A percentile compares a stretch with the other conserved stretches of the same genome.
These are phyloP conservation scores for Acropora tenuis DNA, from an alignment of 64 coral and sea anemone genomes.

Conservation along the genomic window DNA sequence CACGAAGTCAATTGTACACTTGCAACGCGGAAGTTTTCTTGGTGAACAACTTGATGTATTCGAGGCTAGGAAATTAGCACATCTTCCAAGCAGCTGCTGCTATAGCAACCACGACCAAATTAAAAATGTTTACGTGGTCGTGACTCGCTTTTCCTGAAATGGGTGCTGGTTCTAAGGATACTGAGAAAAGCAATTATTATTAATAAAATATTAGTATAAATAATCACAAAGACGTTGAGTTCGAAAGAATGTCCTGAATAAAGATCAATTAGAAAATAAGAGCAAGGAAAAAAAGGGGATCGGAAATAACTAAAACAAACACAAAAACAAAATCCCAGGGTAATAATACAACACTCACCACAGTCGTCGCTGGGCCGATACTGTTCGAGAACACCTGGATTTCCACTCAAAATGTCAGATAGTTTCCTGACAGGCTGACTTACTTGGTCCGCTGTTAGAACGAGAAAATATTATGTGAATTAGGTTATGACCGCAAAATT, in stretches of 20 bases:
- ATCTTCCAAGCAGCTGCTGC: not conserved
- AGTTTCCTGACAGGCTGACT: not conserved
- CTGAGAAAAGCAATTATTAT: not conserved
- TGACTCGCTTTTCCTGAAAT: not conserved
- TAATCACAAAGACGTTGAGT: too few relatives aligned
- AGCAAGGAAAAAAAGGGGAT: not conserved
- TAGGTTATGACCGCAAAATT: not conserved
- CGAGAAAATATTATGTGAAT: not conserved
- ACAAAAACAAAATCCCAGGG: not conserved
- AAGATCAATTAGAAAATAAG: not conserved
- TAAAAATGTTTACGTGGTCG: not conserved
- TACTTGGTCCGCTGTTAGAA: not conserved
- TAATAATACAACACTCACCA: not conserved
- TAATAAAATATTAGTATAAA: not conserved
- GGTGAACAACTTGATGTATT: too few relatives aligned
- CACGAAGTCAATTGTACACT: too few relatives aligned
- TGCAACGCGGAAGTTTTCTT: too few relatives aligned
- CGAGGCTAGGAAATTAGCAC: too few relatives aligned
- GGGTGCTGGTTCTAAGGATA: not conserved
- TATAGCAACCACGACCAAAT: not conserved
- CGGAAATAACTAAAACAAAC: too few relatives aligned
- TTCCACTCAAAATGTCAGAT: not conserved
- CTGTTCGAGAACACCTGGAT: not conserved
- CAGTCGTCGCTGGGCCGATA: slow-evolving; percentile 16
- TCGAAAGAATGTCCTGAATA: too few relatives aligned